Evolutionary conservation across 92 coral and sea anemone genomes (phyloP).

Genomic region (Metridium senile): DNA sequence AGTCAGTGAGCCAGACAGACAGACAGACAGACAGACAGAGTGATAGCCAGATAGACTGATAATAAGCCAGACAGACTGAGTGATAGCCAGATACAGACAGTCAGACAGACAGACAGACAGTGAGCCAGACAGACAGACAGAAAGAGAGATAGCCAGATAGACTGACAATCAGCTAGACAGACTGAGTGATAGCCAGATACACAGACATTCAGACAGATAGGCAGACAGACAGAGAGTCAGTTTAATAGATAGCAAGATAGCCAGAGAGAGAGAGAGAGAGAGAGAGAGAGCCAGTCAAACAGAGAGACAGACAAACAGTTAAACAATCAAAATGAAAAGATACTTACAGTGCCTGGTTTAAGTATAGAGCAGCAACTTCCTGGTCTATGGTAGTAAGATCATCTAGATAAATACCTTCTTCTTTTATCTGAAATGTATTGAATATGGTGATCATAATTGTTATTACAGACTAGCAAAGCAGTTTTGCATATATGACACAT

Average conservation of each 20-base stretch:
- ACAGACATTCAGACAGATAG: background rate
- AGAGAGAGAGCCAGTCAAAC: background rate
- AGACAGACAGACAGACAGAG: background rate
- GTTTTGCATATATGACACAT: background rate
- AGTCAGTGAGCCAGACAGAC: background rate
- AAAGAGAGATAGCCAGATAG: background rate
- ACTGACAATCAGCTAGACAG: background rate
- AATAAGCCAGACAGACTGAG: background rate
- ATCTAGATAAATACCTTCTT: conserved; percentile 88
- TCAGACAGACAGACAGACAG: background rate
- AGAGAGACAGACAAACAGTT: background rate
- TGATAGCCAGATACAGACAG: background rate
- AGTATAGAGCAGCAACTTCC: conserved; percentile 84
- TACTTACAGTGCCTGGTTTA: conserved; percentile 88
- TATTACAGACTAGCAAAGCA: background rate
- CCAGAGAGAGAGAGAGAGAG: background rate
- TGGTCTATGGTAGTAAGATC: conserved; percentile 88
- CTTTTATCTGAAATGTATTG: conserved; percentile 43
- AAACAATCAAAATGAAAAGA: background rate
- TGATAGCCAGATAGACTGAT: background rate
- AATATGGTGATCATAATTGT: background rate
- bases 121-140: background rate
- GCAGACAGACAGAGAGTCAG: background rate
- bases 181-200: background rate
- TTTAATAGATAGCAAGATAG: background rate